Percentiles rank a stretch among this genome's conserved stretches.
These are phyloP conservation scores for Polypterus bichir DNA, from an alignment of 2,113 vertebrate species.

Conservation along the genomic window DNA sequence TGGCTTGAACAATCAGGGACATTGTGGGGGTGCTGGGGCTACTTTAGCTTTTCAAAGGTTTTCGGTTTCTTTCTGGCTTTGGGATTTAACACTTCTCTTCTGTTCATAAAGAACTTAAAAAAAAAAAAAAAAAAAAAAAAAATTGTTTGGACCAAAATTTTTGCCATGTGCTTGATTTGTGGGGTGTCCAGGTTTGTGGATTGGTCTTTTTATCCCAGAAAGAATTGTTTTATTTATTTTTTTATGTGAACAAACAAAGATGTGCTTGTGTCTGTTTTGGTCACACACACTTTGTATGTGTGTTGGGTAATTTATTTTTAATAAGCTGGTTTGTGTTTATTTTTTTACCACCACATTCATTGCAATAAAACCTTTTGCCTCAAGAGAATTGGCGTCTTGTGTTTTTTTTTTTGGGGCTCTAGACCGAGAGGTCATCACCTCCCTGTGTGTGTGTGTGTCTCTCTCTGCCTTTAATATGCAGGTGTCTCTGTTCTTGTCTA, in stretches of 20 bases:
- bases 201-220: not conserved
- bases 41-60: too few relatives aligned
- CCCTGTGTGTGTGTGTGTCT: constrained; percentile 30
- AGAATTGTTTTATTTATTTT: not conserved
- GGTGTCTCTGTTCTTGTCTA: constrained; percentile 58
- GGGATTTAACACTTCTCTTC: too few relatives aligned
- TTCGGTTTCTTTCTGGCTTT: too few relatives aligned
- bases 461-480: constrained; percentile 33
- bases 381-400: not conserved
- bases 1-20: too few relatives aligned
- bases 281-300: not conserved
- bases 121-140: too few relatives aligned
- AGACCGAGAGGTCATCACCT: not conserved
- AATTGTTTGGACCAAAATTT: too few relatives aligned
- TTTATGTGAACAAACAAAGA: not conserved
- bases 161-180: too few relatives aligned
- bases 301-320: not conserved
- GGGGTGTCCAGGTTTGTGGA: not conserved
- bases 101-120: too few relatives aligned
- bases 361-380: not conserved
- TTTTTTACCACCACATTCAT: not conserved
- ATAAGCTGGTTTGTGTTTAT: not conserved
- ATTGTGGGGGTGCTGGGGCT: too few relatives aligned
- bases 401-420: not conserved
- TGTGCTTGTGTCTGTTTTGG: not conserved